A percentile compares a stretch with the other conserved stretches of the same genome.
Conservation (phyloP, 2,113 vertebrate genomes). For the Cheilinus undulatus region DNA sequence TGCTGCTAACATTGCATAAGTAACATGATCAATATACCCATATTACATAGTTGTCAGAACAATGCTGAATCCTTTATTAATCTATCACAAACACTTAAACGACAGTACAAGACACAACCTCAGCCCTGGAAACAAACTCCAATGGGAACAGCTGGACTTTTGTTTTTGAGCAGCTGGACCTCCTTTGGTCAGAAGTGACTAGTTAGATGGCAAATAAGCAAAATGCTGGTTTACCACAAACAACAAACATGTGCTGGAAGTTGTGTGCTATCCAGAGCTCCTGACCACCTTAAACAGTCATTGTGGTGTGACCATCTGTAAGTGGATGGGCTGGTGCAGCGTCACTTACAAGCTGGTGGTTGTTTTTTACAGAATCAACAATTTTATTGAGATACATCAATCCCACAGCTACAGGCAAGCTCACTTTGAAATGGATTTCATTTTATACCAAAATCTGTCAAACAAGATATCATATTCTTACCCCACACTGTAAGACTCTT, state of each 20-base stretch:
- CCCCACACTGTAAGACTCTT: no score
- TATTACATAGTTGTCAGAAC: no score
- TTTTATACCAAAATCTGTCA: not conserved
- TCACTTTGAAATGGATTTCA: not conserved
- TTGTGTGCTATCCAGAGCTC: not conserved
- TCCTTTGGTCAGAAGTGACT: no score
- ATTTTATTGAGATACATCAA: not conserved
- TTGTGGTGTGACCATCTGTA: not conserved
- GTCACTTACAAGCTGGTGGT: not conserved
- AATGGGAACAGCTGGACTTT: not conserved
- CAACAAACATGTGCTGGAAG: not conserved
- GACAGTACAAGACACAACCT: not conserved
- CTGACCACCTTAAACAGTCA: slow-evolving; percentile 17
- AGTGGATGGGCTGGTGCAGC: slow-evolving; percentile 9
- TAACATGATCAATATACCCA: no score
- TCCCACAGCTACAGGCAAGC: not conserved
- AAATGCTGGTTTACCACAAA: slow-evolving; percentile 29
- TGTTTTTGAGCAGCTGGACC: not conserved
- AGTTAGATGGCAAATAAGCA: not conserved
- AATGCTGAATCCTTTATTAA: no score
- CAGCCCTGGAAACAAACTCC: not conserved
- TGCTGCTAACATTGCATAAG: no score
- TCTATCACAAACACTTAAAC: not conserved
- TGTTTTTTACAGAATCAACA: not conserved
- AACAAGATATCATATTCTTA: no score